Percentiles rank a stretch among this genome's conserved stretches.
These are phyloP conservation scores for Diglossa brunneiventris DNA, from an alignment of 2,113 vertebrate genomes.

Conservation along the genomic window DNA sequence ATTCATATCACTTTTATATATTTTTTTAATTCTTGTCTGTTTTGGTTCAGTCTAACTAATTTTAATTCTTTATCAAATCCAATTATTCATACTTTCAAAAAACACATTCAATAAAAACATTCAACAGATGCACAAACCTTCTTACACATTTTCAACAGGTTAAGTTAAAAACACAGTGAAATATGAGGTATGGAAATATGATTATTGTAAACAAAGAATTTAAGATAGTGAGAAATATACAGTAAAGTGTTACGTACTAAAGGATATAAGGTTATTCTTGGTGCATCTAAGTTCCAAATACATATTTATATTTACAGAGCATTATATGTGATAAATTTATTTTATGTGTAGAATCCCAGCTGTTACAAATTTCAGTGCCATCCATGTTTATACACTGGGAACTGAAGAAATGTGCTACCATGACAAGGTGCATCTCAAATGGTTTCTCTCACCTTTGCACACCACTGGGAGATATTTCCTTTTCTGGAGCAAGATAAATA, in stretches of 20 bases:
- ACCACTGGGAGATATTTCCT: neutral
- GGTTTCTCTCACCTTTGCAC: neutral
- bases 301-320: neutral
- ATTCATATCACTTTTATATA: neutral
- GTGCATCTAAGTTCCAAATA: neutral
- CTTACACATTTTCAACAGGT: neutral
- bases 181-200: neutral
- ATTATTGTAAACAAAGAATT: neutral
- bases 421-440: neutral
- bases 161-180: neutral
- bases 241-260: neutral
- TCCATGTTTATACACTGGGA: neutral
- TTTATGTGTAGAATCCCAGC: neutral
- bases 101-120: neutral
- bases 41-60: neutral
- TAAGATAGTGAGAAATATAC: neutral
- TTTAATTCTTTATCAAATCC: neutral
- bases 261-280: neutral
- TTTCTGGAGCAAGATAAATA: neutral
- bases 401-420: neutral
- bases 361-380: neutral
- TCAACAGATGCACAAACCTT: neutral
- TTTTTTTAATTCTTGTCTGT: neutral
- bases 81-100: neutral
- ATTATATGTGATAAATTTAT: neutral